A percentile compares a stretch with the other conserved stretches of the same genome.
Evolutionary conservation across 2,888 invertebrate genomes (phyloP).

Genomic region (Drosophila ochracea): DNA sequence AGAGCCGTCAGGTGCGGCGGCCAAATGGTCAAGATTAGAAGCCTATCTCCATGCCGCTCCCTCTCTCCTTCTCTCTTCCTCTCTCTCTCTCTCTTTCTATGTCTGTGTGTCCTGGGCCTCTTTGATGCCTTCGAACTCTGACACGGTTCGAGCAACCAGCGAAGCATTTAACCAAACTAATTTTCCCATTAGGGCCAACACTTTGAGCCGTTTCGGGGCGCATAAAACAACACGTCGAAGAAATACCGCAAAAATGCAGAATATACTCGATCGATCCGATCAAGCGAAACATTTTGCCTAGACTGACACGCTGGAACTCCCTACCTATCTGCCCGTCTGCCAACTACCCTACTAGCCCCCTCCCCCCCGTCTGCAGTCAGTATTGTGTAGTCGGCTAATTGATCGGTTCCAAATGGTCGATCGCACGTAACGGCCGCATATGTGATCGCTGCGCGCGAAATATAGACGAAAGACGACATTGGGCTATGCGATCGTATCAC

Average conservation of each 20-base stretch:
- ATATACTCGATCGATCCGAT: conserved; percentile 37
- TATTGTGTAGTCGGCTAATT: conserved; percentile 82
- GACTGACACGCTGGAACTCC: conserved; percentile 7
- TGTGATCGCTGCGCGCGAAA: conserved; percentile 56
- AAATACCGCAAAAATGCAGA: conserved; percentile 54
- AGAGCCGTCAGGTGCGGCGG: conserved; percentile 69
- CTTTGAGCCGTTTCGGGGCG: conserved; percentile 58
- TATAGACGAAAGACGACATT: conserved; percentile 76
- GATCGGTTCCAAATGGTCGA: conserved; percentile 85
- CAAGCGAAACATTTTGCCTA: conserved; percentile 62
- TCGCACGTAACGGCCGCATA: conserved; percentile 78
- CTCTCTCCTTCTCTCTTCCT: conserved; percentile 3
- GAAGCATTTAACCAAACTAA: conserved; percentile 74
- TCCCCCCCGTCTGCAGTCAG: background rate
- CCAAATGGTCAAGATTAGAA: conserved; percentile 35
- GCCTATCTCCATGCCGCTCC: background rate
- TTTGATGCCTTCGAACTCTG: conserved; percentile 36
- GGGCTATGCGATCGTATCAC: conserved; percentile 83
- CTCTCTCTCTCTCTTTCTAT: background rate
- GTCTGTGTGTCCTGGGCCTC: background rate
- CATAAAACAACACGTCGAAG: conserved; percentile 52
- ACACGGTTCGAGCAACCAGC: conserved; percentile 45
- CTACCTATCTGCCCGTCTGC: conserved; percentile 7
- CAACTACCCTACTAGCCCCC: conserved; percentile 10
- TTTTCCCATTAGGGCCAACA: conserved; percentile 76